Conservation (phyloP, 2,888 invertebrate genomes). For the Tetheella fluctuosa region DNA sequence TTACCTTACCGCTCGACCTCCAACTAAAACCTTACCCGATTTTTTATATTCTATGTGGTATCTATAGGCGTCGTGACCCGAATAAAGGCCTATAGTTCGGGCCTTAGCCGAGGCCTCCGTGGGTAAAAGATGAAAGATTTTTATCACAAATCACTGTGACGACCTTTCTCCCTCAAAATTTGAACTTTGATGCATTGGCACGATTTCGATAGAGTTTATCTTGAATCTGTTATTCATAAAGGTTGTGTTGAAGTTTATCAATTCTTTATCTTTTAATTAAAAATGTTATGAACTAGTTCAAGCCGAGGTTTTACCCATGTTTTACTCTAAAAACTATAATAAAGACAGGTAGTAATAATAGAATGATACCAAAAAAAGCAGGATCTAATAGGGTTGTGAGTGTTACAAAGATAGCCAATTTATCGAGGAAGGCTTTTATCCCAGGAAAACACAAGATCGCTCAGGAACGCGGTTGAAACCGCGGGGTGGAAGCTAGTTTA, state of each 20-base stretch:
- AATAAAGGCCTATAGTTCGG: neutral
- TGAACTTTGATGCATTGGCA: neutral
- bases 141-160: neutral
- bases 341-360: too few species aligned
- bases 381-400: too few species aligned
- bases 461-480: too few species aligned
- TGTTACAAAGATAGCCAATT: too few species aligned
- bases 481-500: too few species aligned
- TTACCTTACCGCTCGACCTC: neutral
- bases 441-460: too few species aligned
- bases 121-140: constrained; percentile 1
- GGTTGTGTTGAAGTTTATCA: neutral
- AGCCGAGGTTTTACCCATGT: too few species aligned
- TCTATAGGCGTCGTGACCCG: neutral
- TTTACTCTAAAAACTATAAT: too few species aligned
- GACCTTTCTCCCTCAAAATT: neutral
- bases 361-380: too few species aligned
- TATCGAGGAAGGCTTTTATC: too few species aligned
- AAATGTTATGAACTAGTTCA: neutral
- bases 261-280: neutral
- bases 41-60: too few species aligned
- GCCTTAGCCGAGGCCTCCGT: neutral
- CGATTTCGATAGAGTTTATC: neutral
- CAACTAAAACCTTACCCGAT: neutral
- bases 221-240: neutral